Conservation (phyloP, 2,888 invertebrate genomes). For the Zootermopsis nevadensis region DNA sequence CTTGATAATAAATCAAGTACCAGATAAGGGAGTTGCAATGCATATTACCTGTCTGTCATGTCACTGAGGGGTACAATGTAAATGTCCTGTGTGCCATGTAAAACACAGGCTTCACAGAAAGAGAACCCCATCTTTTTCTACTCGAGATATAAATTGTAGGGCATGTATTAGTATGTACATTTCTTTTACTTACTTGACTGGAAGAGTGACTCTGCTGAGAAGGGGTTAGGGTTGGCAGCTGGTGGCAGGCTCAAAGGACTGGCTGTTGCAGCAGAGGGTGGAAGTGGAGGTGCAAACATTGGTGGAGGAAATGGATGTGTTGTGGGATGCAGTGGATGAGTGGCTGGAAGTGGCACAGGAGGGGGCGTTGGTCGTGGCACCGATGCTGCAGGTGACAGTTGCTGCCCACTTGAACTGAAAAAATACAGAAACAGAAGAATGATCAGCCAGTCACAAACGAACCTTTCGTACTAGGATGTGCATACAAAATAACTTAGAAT, state of each 20-base stretch:
- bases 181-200: conserved; percentile 77
- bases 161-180: too few relatives aligned
- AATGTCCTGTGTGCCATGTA: too few relatives aligned
- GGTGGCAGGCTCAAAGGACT: conserved; percentile 74
- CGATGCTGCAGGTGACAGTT: conserved; percentile 65
- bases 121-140: too few relatives aligned
- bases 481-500: too few relatives aligned
- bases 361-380: conserved; percentile 69
- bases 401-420: conserved; percentile 60
- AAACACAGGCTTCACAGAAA: too few relatives aligned
- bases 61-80: too few relatives aligned
- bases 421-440: conserved; percentile 45
- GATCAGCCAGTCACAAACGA: conserved; percentile 14
- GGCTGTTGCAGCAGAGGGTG: conserved; percentile 68
- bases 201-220: conserved; percentile 88
- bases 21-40: too few relatives aligned
- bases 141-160: too few relatives aligned
- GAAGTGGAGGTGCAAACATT: conserved; percentile 69
- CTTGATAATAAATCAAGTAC: too few relatives aligned
- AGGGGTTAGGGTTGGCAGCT: conserved; percentile 81
- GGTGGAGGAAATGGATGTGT: conserved; percentile 62
- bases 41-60: too few relatives aligned
- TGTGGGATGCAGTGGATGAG: conserved; percentile 53
- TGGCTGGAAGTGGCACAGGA: conserved; percentile 59
- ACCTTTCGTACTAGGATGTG: too few relatives aligned